Evolutionary conservation across 2,113 vertebrate species (phyloP).

Genomic region (Benthochromis sp.): DNA sequence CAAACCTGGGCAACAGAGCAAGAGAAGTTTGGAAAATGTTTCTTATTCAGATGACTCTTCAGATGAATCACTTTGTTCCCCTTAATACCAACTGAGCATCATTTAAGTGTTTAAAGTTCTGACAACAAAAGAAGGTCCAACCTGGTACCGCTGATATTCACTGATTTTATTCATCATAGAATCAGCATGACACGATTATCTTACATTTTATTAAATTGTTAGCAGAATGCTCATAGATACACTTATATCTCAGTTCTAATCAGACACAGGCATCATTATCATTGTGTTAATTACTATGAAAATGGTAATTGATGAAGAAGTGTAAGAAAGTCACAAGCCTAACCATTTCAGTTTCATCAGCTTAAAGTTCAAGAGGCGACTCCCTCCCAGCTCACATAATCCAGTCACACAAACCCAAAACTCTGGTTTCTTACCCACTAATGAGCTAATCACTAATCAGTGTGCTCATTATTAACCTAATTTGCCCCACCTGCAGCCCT

Average conservation of each 20-base stretch:
- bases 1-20: not conserved
- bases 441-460: slow-evolving; percentile 53
- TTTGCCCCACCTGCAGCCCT: slow-evolving; percentile 41
- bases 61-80: not conserved
- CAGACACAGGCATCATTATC: not conserved
- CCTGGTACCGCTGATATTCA: not conserved
- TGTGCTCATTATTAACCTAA: slow-evolving; percentile 29
- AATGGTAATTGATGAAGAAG: not conserved
- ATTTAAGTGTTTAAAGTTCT: not conserved
- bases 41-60: not conserved
- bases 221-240: not conserved
- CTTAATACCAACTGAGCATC: not conserved
- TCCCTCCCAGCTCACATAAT: slow-evolving; percentile 15
- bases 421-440: slow-evolving; percentile 14
- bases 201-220: not conserved
- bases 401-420: slow-evolving; percentile 29
- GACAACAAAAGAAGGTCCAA: not conserved
- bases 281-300: not conserved
- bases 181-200: not conserved
- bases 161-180: not conserved
- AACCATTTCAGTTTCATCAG: slow-evolving; percentile 4
- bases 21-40: not conserved
- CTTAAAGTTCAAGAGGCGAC: slow-evolving; percentile 7
- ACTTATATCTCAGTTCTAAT: not conserved
- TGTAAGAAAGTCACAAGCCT: not conserved